Percentiles rank a stretch among this genome's conserved stretches.
Evolutionary conservation across 1,140 invertebrate species (phyloP).

Genomic region (Macrotrachela quadricornifera): DNA sequence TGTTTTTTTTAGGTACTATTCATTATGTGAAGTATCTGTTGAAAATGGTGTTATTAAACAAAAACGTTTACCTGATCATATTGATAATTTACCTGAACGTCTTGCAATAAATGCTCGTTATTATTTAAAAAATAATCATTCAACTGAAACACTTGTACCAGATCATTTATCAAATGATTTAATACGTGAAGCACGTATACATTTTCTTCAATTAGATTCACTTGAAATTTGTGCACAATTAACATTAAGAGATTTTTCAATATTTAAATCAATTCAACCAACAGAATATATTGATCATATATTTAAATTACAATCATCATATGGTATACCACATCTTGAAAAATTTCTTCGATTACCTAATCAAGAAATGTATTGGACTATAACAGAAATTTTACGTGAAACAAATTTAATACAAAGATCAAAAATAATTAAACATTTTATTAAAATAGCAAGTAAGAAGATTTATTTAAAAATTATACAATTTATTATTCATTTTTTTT

Average conservation of each 20-base stretch:
- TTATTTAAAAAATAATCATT: conserved; percentile 83
- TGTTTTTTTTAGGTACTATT: conserved; percentile 29
- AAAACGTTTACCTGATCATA: conserved; percentile 67
- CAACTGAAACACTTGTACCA: conserved; percentile 79
- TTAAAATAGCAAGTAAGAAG: conserved; percentile 51
- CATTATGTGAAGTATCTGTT: conserved; percentile 79
- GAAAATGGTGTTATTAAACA: conserved; percentile 76
- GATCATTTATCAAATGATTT: conserved; percentile 83
- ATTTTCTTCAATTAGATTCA: conserved; percentile 77
- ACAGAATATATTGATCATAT: conserved; percentile 4
- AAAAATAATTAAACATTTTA: conserved; percentile 96
- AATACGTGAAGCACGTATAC: conserved; percentile 69
- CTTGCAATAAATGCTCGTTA: conserved; percentile 52
- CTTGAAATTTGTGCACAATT: conserved; percentile 84
- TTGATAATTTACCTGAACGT: conserved; percentile 81
- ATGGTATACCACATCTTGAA: not conserved
- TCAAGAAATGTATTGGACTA: conserved; percentile 99
- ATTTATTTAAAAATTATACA: no score
- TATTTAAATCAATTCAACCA: conserved; percentile 6
- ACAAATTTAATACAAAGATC: conserved; percentile 68
- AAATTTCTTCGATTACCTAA: conserved; percentile 42
- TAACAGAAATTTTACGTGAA: conserved; percentile 84
- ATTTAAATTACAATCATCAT: not conserved
- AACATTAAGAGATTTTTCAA: conserved; percentile 43
- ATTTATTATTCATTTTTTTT: no score